Evolutionary conservation across 2,797 vertebrate genomes (phyloP).

Genomic region (Odontamblyopus lacepedii): DNA sequence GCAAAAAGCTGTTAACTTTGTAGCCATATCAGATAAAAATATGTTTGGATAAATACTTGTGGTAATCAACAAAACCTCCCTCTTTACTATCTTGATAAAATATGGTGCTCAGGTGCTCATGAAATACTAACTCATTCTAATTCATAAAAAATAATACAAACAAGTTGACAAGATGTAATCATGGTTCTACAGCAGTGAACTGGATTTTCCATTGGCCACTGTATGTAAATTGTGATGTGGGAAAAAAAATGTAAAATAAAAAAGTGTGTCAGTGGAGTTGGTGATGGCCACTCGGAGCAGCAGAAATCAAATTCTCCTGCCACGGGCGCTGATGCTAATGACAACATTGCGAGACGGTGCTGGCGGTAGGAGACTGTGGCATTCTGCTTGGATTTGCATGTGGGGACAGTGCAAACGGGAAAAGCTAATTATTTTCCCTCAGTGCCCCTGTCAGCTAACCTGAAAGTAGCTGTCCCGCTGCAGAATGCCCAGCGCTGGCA

Average conservation of each 20-base stretch:
- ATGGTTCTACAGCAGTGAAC: not conserved
- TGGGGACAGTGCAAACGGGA: constrained; percentile 62
- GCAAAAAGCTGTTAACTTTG: not conserved
- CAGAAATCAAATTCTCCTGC: constrained; percentile 67
- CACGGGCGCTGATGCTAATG: constrained; percentile 70
- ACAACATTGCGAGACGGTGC: constrained; percentile 57
- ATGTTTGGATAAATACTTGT: not conserved
- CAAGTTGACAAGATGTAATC: not conserved
- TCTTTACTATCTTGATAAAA: not conserved
- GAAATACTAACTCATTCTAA: not conserved
- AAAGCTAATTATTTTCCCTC: constrained; percentile 82
- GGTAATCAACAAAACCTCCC: not conserved
- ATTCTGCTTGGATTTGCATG: constrained; percentile 70
- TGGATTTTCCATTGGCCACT: not conserved
- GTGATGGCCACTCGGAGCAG: constrained; percentile 52
- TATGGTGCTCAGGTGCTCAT: not conserved
- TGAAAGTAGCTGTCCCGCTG: constrained; percentile 76
- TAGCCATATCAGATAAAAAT: not conserved
- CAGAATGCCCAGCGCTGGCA: constrained; percentile 67
- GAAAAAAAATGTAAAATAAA: not conserved
- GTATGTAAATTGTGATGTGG: not conserved
- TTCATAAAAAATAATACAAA: not conserved
- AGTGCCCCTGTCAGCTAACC: constrained; percentile 79
- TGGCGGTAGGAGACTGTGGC: constrained; percentile 40
- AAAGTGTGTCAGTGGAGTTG: constrained; percentile 47